Percentiles rank a stretch among this genome's conserved stretches.
Evolutionary conservation across 2,888 invertebrate genomes (phyloP).

Genomic region (Ectobius pallidus): DNA sequence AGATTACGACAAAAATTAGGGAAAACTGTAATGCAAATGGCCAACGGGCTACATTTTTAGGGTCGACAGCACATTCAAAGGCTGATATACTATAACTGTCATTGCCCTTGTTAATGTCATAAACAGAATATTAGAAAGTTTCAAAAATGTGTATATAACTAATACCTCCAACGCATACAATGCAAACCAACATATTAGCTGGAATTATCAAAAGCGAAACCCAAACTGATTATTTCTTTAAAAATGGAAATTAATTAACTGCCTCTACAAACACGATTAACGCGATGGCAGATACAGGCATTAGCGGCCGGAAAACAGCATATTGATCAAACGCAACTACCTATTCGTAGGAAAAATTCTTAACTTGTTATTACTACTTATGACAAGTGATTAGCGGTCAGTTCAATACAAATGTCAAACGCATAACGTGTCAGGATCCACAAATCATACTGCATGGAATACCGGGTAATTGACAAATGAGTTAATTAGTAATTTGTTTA

Average conservation of each 20-base stretch:
- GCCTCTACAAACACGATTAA: not conserved
- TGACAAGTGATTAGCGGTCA: slow-evolving; percentile 3
- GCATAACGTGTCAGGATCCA: not conserved
- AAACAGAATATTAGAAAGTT: no score
- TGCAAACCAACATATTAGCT: no score
- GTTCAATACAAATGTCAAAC: slow-evolving; percentile 11
- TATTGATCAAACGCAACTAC: slow-evolving; percentile 12
- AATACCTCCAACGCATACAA: no score
- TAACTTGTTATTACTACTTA: slow-evolving; percentile 5
- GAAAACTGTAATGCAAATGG: no score
- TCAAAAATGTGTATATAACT: no score
- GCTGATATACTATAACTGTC: no score
- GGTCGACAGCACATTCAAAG: no score
- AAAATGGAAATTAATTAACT: slow-evolving; percentile 5
- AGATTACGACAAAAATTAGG: no score
- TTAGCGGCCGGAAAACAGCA: not conserved
- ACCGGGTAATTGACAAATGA: slow-evolving; percentile 20
- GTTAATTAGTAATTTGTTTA: slow-evolving; percentile 19
- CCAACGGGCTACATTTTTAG: no score
- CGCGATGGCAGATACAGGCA: not conserved
- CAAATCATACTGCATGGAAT: not conserved
- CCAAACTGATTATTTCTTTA: not conserved
- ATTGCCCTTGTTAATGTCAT: no score
- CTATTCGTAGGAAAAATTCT: slow-evolving; percentile 23
- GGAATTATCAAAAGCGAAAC: slow-evolving; percentile 4